These are phyloP conservation scores for Margaritifera margaritifera DNA, from an alignment of 2,888 invertebrate genomes.

Conservation along the genomic window DNA sequence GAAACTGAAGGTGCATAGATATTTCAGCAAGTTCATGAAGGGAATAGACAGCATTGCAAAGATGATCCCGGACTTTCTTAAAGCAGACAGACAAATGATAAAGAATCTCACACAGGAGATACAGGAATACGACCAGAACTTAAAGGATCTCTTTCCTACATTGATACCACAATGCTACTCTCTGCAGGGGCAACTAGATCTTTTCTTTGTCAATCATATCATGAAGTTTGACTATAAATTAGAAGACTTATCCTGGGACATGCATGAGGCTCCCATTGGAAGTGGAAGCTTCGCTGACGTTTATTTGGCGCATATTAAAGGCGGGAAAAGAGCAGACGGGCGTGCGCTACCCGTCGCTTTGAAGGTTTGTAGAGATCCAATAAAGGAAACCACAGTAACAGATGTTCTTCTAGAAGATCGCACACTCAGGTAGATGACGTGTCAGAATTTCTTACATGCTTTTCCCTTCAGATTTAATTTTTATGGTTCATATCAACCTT, in stretches of 20 bases:
- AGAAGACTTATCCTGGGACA: slow-evolving; percentile 48
- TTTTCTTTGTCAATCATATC: slow-evolving; percentile 57
- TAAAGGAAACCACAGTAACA: slow-evolving; percentile 44
- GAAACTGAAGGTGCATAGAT: slow-evolving; percentile 44
- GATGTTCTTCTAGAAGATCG: slow-evolving; percentile 60
- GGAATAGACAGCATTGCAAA: slow-evolving; percentile 49
- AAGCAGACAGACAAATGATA: slow-evolving; percentile 56
- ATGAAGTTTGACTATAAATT: slow-evolving; percentile 57
- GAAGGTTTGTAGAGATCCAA: slow-evolving; percentile 49
- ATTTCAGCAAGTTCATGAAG: slow-evolving; percentile 50
- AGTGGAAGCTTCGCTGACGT: slow-evolving; percentile 64
- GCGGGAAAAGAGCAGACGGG: slow-evolving; percentile 3
- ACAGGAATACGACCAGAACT: slow-evolving; percentile 37
- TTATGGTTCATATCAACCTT: not conserved
- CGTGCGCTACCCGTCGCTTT: slow-evolving; percentile 40
- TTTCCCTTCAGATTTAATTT: no score
- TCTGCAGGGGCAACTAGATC: slow-evolving; percentile 53
- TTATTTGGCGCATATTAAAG: slow-evolving; percentile 36
- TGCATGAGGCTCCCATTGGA: slow-evolving; percentile 41
- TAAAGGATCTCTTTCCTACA: slow-evolving; percentile 46
- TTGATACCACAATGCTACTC: slow-evolving; percentile 28
- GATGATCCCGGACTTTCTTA: slow-evolving; percentile 60
- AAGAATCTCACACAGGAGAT: slow-evolving; percentile 47
- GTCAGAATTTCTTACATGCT: not conserved
- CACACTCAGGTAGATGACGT: slow-evolving; percentile 49